Evolutionary conservation across 1,140 invertebrate species (phyloP), one percentile per base, ranked within the genome.

Genomic region (Phocides pigmalion): DNA sequence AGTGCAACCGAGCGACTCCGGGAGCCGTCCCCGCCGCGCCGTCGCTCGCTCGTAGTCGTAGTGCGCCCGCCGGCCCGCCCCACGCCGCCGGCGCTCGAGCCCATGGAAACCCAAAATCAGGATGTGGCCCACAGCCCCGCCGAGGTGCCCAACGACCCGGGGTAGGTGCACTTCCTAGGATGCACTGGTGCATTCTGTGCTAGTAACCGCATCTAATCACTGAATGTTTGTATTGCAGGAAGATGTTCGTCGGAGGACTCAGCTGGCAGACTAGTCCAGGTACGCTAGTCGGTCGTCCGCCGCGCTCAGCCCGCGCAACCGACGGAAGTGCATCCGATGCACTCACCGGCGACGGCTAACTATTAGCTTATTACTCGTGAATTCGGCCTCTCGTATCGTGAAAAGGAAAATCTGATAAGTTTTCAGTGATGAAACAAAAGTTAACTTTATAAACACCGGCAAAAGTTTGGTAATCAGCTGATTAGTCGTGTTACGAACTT

Each of bases 201-300:
- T 42, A 68, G 71, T 68, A 72, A 69, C 76, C 68, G 68, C 75
- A 54, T 78, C 82, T 89, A 81, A 89, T 76, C 68, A 66, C 68
- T 72, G 54, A 53, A 74, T 86, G 87, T 93, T 95, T 93, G 93
- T 94, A 88, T 96, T 97, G 77, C 94, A 98, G 98, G 94, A 99
- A 99, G 97, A 99, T 99, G 98, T 99, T 99, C 95, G 98, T 99
- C 93, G 98, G 98, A 86, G 98, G 98, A 80, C 95, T 99, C 81
- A 99, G 98, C 93, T 99, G 98, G 98, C 98, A 99, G 94, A 99
- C 98, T 83, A 98, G 98, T 95, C 98, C 98, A 95, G 98, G 98
- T 99, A 95, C 95, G 95, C 84, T 82, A 76, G 79, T 73, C 75
- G 72, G 64, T 62, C 74, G 59, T 70, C 79, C 77, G 76, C 72